Evolutionary conservation across 2,797 vertebrate genomes (phyloP), one percentile per base, ranked within the genome.

Genomic region (Enteromius unitaeniatus): DNA sequence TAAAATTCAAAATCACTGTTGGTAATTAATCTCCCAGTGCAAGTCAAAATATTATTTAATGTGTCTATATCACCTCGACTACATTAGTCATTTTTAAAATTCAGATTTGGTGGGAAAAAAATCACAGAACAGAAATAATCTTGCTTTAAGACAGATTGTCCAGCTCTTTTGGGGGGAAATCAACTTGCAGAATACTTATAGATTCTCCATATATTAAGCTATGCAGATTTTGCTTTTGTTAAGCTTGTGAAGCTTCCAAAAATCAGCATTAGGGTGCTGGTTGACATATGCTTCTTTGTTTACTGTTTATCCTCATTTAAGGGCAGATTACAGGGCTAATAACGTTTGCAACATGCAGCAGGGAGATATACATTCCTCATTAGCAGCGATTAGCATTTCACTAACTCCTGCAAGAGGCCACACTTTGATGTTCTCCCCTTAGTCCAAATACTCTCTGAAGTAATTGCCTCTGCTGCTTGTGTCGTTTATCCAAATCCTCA

Each of bases 371-470:
- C 90, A 67, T 89, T 86, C 89, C 91, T 94, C 90, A 93, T 95
- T 93, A 92, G 88, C 90, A 89, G 85, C 88, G 89, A 93, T 94
- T 93, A 91, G 86, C 90, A 90, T 92, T 90, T 88, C 88, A 73
- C 87, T 89, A 84, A 86, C 86, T 87, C 88, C 92, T 87, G 85
- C 86, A 90, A 86, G 88, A 88, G 83, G 65, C 69, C 77, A 74
- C 58, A 70, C 90, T 94, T 93, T 94, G 91, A 94, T 92, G 90
- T 91, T 88, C 67, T 89, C 87, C 84, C 87, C 85, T 90, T 86
- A 74, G 89, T 87, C 62, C 58, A 74, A 70, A 60, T 80, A 84
- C 87, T 87, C 86, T 87, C 77, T 85, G 78, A 84, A 77, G 64
- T 84, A 88, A 87, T 89, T 85, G 81, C 75, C 28, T 84, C 64